phyloP scores from a whole-genome alignment of 2,113 vertebrate species.

The Siniperca knerii region DNA sequence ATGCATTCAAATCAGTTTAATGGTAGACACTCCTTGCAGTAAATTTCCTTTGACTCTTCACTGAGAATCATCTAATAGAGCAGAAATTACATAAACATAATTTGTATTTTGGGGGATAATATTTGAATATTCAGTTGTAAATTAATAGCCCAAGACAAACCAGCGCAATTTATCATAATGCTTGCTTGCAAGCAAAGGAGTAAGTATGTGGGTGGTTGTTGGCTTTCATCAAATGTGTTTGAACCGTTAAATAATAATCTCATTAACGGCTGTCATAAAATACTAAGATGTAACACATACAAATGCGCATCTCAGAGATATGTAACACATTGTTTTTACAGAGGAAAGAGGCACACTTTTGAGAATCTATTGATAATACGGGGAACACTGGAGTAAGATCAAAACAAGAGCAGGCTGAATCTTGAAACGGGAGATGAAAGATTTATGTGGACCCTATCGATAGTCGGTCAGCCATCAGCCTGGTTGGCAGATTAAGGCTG shows the following conservation, averaged over 20 bases:
- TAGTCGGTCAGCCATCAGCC: slow-evolving; percentile 48
- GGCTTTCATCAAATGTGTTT: slow-evolving; percentile 63
- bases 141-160: slow-evolving; percentile 32
- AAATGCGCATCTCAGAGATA: slow-evolving; percentile 43
- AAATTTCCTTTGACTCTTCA: slow-evolving; percentile 9
- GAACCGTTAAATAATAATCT: slow-evolving; percentile 70
- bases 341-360: slow-evolving; percentile 11
- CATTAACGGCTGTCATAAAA: slow-evolving; percentile 66
- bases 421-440: slow-evolving; percentile 65
- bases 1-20: not conserved
- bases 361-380: slow-evolving; percentile 45
- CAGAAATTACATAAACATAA: slow-evolving; percentile 42
- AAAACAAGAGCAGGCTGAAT: slow-evolving; percentile 55
- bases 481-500: slow-evolving; percentile 43
- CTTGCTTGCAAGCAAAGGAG: slow-evolving; percentile 45
- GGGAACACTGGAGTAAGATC: slow-evolving; percentile 45
- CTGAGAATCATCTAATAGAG: slow-evolving; percentile 36
- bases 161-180: slow-evolving; percentile 32
- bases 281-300: slow-evolving; percentile 60
- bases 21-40: not conserved
- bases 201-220: slow-evolving; percentile 62
- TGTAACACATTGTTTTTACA: slow-evolving; percentile 1
- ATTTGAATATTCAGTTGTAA: slow-evolving; percentile 44
- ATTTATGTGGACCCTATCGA: slow-evolving; percentile 64
- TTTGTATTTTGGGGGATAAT: slow-evolving; percentile 35